Evolutionary conservation across 2,113 vertebrate genomes (phyloP).

Genomic region (Pedetes capensis): DNA sequence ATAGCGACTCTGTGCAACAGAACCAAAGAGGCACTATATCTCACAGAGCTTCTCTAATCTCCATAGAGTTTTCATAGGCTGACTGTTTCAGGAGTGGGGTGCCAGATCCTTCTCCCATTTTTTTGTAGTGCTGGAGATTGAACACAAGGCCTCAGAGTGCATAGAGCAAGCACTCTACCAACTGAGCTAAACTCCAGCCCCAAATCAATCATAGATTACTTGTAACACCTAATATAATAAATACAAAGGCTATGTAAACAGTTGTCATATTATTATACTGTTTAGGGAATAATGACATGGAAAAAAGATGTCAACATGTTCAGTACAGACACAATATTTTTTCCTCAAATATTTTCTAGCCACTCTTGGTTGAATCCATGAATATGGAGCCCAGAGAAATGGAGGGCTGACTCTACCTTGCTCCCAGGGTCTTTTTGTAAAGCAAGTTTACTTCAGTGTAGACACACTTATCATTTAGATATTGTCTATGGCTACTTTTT

Average conservation of each 20-base stretch:
- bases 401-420: background rate
- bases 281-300: background rate
- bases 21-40: no score
- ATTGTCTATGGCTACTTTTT: no score
- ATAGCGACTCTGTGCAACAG: no score
- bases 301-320: background rate
- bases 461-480: background rate
- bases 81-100: no score
- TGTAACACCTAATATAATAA: background rate
- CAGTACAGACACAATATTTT: background rate
- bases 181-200: no score
- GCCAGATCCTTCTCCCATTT: no score
- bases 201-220: background rate
- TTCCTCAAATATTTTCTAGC: background rate
- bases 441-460: background rate
- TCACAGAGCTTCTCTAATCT: no score
- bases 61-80: no score
- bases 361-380: background rate
- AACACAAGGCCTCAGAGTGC: no score
- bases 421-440: background rate
- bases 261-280: background rate
- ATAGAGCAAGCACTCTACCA: no score
- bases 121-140: no score
- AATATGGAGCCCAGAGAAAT: background rate
- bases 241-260: background rate